Conservation (phyloP, 2,113 vertebrate genomes). For the Machaerirhynchus nigripectus region DNA sequence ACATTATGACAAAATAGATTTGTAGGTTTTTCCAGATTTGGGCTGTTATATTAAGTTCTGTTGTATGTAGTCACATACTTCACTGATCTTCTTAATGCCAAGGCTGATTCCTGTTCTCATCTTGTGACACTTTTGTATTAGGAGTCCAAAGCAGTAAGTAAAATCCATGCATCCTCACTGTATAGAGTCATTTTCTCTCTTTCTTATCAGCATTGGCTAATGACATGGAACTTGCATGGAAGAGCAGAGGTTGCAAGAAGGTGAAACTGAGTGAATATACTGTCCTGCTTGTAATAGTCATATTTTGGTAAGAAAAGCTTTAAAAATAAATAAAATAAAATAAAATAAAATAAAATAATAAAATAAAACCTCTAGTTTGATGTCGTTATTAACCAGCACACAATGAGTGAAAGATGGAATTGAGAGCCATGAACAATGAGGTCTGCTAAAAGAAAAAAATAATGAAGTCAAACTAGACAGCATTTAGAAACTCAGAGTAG, state of each 20-base stretch:
- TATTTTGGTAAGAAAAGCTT: neutral
- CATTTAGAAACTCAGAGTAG: neutral
- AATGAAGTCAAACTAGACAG: neutral
- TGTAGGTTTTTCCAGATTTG: neutral
- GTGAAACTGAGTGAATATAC: neutral
- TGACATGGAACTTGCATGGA: neutral
- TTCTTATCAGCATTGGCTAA: neutral
- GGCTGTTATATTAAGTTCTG: neutral
- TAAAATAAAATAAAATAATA: neutral
- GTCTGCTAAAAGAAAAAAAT: neutral
- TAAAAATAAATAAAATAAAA: neutral
- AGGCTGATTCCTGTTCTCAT: neutral
- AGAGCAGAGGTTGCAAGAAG: neutral
- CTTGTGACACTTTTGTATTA: neutral
- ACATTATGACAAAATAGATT: neutral
- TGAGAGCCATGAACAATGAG: neutral
- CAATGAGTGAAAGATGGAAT: neutral
- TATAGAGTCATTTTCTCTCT: neutral
- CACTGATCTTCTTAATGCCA: neutral
- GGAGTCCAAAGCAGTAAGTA: neutral
- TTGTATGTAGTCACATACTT: neutral
- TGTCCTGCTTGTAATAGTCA: neutral
- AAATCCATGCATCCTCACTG: neutral
- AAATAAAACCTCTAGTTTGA: neutral
- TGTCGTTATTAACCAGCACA: neutral